A percentile compares a stretch with the other conserved stretches of the same genome.
phyloP scores from a whole-genome alignment of 2,888 invertebrate species.

The Tupiocoris notatus region DNA sequence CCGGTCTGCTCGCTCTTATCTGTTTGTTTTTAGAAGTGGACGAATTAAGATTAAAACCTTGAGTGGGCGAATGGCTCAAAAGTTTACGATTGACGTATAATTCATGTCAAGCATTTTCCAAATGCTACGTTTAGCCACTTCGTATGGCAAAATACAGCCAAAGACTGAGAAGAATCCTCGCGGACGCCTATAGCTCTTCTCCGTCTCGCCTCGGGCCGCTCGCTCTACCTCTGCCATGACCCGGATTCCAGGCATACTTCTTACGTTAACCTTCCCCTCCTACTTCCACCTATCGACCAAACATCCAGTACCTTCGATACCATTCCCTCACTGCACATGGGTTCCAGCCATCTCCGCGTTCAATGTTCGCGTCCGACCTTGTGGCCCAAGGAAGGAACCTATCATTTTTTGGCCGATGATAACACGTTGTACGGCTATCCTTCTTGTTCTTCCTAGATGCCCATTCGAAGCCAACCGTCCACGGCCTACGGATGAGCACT shows the following conservation, averaged over 20 bases:
- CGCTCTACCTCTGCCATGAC: conserved; percentile 32
- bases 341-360: neutral
- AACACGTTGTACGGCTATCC: neutral
- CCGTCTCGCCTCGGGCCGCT: conserved; percentile 3
- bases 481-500: neutral
- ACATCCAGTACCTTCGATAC: neutral
- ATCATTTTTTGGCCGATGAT: conserved; percentile 6
- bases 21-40: no score
- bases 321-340: neutral
- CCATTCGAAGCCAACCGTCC: neutral
- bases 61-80: no score
- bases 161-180: neutral
- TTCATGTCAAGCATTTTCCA: no score
- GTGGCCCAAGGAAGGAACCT: conserved; percentile 1
- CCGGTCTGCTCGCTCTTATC: no score
- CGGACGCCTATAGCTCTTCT: neutral
- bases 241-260: conserved; percentile 40
- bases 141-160: neutral
- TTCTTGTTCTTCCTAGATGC: neutral
- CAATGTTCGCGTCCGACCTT: conserved; percentile 11
- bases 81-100: no score
- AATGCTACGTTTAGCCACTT: neutral
- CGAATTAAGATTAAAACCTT: no score
- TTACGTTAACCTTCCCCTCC: conserved; percentile 25
- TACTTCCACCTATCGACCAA: neutral